Evolutionary conservation across 2,888 invertebrate species (phyloP), one percentile per base, ranked within the genome.

Genomic region (Hoplodrina ambigua): DNA sequence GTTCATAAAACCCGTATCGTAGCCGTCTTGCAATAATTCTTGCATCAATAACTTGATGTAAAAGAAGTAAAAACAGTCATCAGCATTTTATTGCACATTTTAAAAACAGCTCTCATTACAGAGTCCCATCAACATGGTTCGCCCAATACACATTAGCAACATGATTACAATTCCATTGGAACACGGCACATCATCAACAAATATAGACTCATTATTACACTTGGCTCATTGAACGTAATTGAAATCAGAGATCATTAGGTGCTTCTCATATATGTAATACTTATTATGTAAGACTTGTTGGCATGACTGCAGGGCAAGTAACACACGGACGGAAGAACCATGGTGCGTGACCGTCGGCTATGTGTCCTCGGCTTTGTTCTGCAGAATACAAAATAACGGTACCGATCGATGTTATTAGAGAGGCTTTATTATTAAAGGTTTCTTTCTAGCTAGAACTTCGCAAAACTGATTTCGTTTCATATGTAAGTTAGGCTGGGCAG

Each of bases 231-330:
- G 65, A 64, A 69, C 33, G 59, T 65, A 66, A 72, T 77, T 77
- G 63, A 74, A 78, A 78, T 67, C 61, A 30, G 30, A 61, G 58
- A 58, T 74, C 30, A 53, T 65, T 64, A 37, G 37, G 37, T 8
- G 55, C 54, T 53, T 78, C 71, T 74, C 53, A 67, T 64, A 66
- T 63, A 60, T 73, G 37, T 61, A 41, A 59, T 71, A 53, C 41
- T 30, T 68, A 59, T 69, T 73, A 78, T 54, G 66, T 69, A 81
- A 78, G 67, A 65, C 75, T 67, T 68, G 80, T 85, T 76, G 83
- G 82, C 89, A 91, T 87, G 86, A 90, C 91, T 92, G 88, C 90
- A 88, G 88, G 87, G 87, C 90, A 90, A 90, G 88, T 88, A 85
- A 57, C 83, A 85, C 88, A 89, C 87, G 88, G 87, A 85, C 88